Conservation (phyloP, 2,113 vertebrate genomes). For the Triplophysa tibetana region DNA sequence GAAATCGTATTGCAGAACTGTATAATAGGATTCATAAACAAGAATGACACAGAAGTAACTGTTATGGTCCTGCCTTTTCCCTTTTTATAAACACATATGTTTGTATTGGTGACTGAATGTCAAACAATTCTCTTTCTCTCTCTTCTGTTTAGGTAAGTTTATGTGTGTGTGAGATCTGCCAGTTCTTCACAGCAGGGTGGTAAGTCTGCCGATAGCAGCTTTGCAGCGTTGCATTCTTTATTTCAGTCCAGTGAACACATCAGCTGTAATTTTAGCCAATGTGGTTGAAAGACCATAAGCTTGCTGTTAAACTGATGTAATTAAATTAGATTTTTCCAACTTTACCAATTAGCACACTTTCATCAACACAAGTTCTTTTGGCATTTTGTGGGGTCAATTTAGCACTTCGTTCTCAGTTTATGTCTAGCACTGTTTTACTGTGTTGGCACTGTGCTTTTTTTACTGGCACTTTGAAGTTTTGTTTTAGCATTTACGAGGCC, state of each 20-base stretch:
- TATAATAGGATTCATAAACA: conserved; percentile 28
- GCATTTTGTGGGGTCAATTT: background rate
- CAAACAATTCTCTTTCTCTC: background rate
- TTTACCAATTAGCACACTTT: conserved; percentile 1
- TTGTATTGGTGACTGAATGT: background rate
- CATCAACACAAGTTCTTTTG: background rate
- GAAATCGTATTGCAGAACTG: background rate
- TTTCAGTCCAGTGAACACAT: conserved; percentile 17
- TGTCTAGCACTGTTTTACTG: background rate
- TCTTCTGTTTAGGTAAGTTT: conserved; percentile 29
- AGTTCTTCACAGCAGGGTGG: conserved; percentile 16
- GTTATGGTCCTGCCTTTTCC: conserved; percentile 16
- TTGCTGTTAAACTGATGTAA: conserved; percentile 2
- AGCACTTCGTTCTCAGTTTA: background rate
- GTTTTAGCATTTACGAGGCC: background rate
- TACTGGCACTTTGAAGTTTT: background rate
- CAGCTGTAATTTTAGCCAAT: conserved; percentile 11
- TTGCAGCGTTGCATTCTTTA: background rate
- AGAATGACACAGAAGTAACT: background rate
- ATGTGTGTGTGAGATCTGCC: conserved; percentile 11
- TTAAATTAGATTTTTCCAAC: background rate
- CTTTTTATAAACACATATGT: background rate
- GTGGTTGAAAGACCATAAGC: conserved; percentile 2
- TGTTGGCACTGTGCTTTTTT: background rate
- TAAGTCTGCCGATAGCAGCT: conserved; percentile 22